Evolutionary conservation across 2,888 invertebrate species (phyloP).

Genomic region (Drosophila prolongata): DNA sequence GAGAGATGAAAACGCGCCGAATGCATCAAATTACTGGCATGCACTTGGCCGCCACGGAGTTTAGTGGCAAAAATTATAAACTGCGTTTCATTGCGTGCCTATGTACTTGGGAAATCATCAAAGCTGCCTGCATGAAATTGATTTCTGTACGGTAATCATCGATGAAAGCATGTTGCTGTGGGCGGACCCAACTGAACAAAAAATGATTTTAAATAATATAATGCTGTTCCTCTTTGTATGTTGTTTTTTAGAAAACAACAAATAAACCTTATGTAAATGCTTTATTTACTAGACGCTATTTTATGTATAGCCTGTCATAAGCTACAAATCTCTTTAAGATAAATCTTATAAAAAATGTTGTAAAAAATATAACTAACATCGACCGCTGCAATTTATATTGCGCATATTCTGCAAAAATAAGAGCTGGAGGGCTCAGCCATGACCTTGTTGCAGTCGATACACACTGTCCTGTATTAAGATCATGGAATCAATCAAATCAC

Average conservation of each 20-base stretch:
- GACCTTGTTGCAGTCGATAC: conserved; percentile 27
- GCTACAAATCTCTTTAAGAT: no score
- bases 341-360: no score
- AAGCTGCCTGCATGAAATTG: conserved; percentile 29
- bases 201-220: not conserved
- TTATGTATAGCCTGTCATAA: no score
- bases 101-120: conserved; percentile 15
- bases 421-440: conserved; percentile 15
- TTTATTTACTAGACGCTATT: no score
- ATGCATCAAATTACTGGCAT: conserved; percentile 57
- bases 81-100: conserved; percentile 41
- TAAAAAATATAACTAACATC: not conserved
- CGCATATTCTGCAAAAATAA: conserved; percentile 10
- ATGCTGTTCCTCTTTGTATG: no score
- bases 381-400: conserved; percentile 3
- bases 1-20: conserved; percentile 53
- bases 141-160: conserved; percentile 29
- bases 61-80: conserved; percentile 37
- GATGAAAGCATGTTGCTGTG: conserved; percentile 23
- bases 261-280: no score
- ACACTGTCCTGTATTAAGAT: conserved; percentile 16
- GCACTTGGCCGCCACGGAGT: conserved; percentile 41
- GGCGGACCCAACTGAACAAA: conserved; percentile 9
- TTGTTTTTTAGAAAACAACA: no score
- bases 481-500: conserved; percentile 66